Evolutionary conservation across 2,113 vertebrate species (phyloP).

Genomic region (Cervus canadensis): DNA sequence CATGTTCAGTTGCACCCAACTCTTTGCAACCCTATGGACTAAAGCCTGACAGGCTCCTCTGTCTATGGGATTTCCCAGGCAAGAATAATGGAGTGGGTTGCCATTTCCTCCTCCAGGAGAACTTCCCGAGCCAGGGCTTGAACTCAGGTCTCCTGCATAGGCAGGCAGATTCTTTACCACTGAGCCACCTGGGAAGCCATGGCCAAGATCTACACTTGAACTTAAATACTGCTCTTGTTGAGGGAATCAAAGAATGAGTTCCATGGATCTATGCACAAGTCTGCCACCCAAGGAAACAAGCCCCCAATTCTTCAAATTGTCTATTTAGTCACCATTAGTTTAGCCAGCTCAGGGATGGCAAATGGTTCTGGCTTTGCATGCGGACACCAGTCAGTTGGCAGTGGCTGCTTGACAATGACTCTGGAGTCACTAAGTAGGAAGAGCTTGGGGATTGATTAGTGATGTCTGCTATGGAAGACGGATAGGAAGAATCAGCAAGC

Average conservation of each 20-base stretch:
- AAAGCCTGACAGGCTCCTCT: not conserved
- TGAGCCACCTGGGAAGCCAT: not conserved
- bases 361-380: not conserved
- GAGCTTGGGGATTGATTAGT: not conserved
- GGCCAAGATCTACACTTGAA: fast-evolving
- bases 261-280: not conserved
- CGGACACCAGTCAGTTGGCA: not conserved
- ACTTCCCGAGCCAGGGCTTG: not conserved
- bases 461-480: not conserved
- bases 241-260: not conserved
- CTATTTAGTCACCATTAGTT: not conserved
- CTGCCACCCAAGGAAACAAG: not conserved
- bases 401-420: not conserved
- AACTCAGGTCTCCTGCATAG: not conserved
- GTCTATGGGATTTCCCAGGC: not conserved
- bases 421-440: not conserved
- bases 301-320: not conserved
- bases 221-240: not conserved
- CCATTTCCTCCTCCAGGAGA: not conserved
- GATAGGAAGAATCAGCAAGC: not conserved
- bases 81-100: not conserved
- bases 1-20: fast-evolving
- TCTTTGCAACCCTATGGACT: not conserved
- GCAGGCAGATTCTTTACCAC: not conserved
- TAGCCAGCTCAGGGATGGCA: not conserved